These are phyloP conservation scores for Donacobius atricapilla DNA, from an alignment of 2,113 vertebrate genomes.

Conservation along the genomic window DNA sequence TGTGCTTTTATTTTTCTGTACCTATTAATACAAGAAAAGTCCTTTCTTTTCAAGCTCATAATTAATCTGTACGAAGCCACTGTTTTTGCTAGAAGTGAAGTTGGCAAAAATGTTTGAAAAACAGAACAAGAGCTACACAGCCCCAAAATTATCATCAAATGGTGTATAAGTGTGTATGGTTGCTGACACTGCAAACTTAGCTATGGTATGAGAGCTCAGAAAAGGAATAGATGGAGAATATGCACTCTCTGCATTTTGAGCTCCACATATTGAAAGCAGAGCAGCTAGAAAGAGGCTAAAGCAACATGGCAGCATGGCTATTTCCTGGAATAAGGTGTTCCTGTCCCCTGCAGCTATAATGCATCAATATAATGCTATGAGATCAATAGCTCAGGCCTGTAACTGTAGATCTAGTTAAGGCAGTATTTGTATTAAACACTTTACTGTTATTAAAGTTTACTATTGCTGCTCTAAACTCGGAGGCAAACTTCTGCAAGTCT, in stretches of 20 bases:
- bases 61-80: not conserved
- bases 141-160: not conserved
- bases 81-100: not conserved
- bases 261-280: not conserved
- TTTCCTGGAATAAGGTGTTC: not conserved
- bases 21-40: not conserved
- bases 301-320: not conserved
- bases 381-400: conserved; percentile 15
- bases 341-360: conserved; percentile 5
- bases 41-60: not conserved
- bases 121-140: not conserved
- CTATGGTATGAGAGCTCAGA: not conserved
- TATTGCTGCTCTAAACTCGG: not conserved
- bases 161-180: not conserved
- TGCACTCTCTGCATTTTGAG: not conserved
- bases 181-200: not conserved
- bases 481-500: not conserved
- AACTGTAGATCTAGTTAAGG: conserved; percentile 17
- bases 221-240: not conserved
- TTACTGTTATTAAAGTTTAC: conserved; percentile 20
- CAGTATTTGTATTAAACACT: not conserved
- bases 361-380: not conserved
- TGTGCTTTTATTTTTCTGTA: not conserved
- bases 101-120: not conserved
- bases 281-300: not conserved